Base-by-base conservation (phyloP, 2,113 vertebrate genomes). In the Centropus bengalensis region DNA sequence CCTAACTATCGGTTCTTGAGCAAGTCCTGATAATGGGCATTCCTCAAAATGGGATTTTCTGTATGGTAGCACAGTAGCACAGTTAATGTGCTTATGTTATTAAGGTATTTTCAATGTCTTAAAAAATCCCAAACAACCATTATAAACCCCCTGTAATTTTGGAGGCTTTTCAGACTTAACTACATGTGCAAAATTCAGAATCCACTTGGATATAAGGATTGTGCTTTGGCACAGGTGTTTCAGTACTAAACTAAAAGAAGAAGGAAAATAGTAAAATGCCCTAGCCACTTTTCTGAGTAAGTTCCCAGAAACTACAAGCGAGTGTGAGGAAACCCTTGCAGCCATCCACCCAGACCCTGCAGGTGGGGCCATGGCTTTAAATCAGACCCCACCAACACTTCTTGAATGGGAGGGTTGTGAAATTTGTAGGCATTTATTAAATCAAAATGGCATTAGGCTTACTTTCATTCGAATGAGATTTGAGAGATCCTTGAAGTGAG, bases 261-360 rank as follows among this genome's bases (percentile, higher is more conserved):
- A 71, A 18, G 11, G 6, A 79, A 58, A 16, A 21, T 10, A 77
- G 52, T n/a, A 69, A 62, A 83, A 73, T 19, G 40, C 6, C 14
- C 16, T 19, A 74, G 8, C 8, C 66, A n/a, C 36, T 71, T 76
- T 24, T 70, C 44, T 80, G 23, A 64, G 21, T 64, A n/a, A n/a
- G n/a, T n/a, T n/a, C n/a, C n/a, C n/a, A n/a, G n/a, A n/a, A n/a
- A n/a, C n/a, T n/a, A n/a, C n/a, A n/a, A n/a, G n/a, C n/a, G n/a
- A n/a, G n/a, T n/a, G n/a, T 30, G 45, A 86, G 45, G 11, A 49
- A 71, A 66, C 26, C 28, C 23, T 30, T 28, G 2, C 75, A 47
- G 18, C 15, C n/a, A 19, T 2, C 4, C 3, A 2, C 8, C 16
- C 54, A 58, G 1, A 23, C 19, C 28, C 30, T 15, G 6, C 16